Conservation (phyloP, 2,113 vertebrate species). For the Scortum barcoo region DNA sequence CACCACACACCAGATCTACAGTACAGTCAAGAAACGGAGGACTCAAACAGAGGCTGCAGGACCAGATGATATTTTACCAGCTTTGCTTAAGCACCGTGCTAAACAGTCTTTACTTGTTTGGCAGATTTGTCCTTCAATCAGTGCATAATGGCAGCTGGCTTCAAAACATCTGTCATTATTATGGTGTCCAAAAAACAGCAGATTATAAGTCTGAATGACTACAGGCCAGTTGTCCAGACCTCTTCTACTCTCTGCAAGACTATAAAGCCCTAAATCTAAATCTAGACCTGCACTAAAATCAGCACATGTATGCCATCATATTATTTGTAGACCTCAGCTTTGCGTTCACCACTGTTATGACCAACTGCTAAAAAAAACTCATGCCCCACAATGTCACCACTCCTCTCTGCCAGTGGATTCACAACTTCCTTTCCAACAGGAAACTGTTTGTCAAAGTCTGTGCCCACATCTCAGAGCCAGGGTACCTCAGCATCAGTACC, state of each 20-base stretch:
- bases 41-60: not conserved
- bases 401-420: not conserved
- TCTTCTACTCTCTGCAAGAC: too few relatives aligned
- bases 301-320: too few relatives aligned
- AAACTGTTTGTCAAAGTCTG: not conserved
- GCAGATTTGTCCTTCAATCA: not conserved
- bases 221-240: not conserved
- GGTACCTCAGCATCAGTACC: not conserved
- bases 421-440: constrained; percentile 5
- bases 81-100: not conserved
- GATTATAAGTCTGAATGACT: not conserved
- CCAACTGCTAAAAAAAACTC: too few relatives aligned
- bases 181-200: not conserved
- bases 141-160: not conserved
- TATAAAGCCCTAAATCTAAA: too few relatives aligned
- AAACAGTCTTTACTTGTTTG: not conserved
- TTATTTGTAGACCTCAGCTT: too few relatives aligned
- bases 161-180: not conserved
- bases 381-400: not conserved
- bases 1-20: too few relatives aligned
- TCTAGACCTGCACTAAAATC: too few relatives aligned
- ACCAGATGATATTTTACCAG: not conserved
- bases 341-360: too few relatives aligned
- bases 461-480: not conserved
- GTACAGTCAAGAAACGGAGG: not conserved